phyloP scores from a whole-genome alignment of 2,797 vertebrate species.

The Euthynnus affinis region DNA sequence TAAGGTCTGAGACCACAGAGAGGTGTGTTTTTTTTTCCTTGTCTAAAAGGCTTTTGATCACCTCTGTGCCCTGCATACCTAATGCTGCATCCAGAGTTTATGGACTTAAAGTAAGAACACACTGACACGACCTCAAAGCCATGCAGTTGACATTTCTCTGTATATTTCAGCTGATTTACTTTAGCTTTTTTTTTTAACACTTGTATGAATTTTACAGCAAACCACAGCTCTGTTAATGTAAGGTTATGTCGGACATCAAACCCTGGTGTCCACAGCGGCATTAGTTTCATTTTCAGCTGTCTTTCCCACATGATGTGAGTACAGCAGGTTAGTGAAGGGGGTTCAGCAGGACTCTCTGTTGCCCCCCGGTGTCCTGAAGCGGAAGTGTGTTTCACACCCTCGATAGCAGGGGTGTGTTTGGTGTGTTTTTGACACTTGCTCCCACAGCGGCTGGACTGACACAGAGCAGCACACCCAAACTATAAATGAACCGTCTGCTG shows the following conservation, averaged over 20 bases:
- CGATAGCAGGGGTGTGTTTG: slow-evolving; percentile 54
- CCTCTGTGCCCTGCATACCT: background rate
- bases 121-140: background rate
- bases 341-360: slow-evolving; percentile 42
- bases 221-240: background rate
- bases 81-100: background rate
- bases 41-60: slow-evolving; percentile 18
- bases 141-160: background rate
- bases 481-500: slow-evolving; percentile 73
- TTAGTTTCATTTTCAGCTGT: background rate
- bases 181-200: background rate
- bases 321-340: background rate
- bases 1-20: background rate
- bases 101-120: background rate
- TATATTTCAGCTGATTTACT: background rate
- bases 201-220: background rate
- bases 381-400: slow-evolving; percentile 61
- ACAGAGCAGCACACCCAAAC: slow-evolving; percentile 67
- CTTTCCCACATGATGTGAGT: background rate
- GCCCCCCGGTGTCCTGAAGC: slow-evolving; percentile 59
- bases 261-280: background rate
- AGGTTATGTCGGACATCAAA: background rate
- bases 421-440: slow-evolving; percentile 77
- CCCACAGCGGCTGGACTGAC: slow-evolving; percentile 66
- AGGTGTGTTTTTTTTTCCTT: background rate